Evolutionary conservation across 2,888 invertebrate species (phyloP).

Genomic region (Ophion obscuratus): DNA sequence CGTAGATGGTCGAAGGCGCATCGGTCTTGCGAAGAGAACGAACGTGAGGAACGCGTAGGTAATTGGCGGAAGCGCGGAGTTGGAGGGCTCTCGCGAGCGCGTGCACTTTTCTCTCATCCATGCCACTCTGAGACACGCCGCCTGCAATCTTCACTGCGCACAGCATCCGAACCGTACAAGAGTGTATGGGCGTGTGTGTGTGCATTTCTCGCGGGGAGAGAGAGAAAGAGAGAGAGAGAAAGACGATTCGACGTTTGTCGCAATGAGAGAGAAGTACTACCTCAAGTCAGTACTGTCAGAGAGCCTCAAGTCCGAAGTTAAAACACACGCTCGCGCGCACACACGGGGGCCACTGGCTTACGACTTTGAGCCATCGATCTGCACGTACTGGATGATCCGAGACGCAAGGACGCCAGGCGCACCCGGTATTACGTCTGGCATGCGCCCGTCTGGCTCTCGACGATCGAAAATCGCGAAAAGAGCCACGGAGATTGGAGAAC

Average conservation of each 20-base stretch:
- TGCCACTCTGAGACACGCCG: slow-evolving; percentile 51
- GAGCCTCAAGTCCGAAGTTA: not conserved
- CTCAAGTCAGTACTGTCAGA: too few relatives aligned
- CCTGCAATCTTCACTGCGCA: slow-evolving; percentile 32
- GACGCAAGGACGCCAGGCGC: too few relatives aligned
- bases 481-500: slow-evolving; percentile 8
- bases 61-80: slow-evolving; percentile 63
- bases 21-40: slow-evolving; percentile 48
- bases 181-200: too few relatives aligned
- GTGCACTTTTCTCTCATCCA: slow-evolving; percentile 55
- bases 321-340: not conserved
- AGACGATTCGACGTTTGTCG: slow-evolving; percentile 52
- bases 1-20: slow-evolving; percentile 49
- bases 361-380: not conserved
- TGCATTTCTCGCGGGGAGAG: not conserved
- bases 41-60: slow-evolving; percentile 63
- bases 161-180: slow-evolving; percentile 15
- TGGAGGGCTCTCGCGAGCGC: slow-evolving; percentile 51
- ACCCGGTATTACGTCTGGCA: too few relatives aligned
- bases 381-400: not conserved
- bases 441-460: not conserved
- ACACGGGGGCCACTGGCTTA: not conserved
- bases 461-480: slow-evolving; percentile 15
- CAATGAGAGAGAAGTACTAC: slow-evolving; percentile 36
- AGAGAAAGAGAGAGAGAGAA: slow-evolving; percentile 31